phyloP scores from a whole-genome alignment of 2,113 vertebrate genomes.

The Muntiacus muntjak region DNA sequence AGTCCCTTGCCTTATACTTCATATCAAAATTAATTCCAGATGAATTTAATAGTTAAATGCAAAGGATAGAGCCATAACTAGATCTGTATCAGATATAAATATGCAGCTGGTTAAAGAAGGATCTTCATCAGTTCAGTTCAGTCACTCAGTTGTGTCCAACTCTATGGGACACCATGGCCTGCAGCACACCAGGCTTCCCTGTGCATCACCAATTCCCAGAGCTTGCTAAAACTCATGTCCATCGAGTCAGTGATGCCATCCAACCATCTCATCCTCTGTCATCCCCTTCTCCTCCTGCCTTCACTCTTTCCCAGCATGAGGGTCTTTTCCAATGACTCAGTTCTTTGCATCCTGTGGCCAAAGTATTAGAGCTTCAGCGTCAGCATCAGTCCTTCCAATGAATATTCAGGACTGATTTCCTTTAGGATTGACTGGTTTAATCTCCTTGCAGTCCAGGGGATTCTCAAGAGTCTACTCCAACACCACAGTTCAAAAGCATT shows the following conservation, averaged over 20 bases:
- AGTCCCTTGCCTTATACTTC: not conserved
- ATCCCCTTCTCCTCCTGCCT: not conserved
- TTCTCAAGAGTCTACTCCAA: not conserved
- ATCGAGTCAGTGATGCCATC: not conserved
- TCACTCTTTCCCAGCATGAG: not conserved
- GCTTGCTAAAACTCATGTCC: not conserved
- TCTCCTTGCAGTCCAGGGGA: not conserved
- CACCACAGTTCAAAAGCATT: not conserved
- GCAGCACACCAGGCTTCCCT: not conserved
- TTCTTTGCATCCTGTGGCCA: not conserved
- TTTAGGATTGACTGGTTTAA: not conserved
- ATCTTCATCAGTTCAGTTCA: not conserved
- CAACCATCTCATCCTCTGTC: not conserved
- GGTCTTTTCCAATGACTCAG: not conserved
- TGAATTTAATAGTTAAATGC: slow-evolving; percentile 19
- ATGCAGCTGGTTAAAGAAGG: not conserved
- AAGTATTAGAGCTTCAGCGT: not conserved
- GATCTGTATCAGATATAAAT: not conserved
- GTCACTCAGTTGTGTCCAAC: not conserved
- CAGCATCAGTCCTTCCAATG: not conserved
- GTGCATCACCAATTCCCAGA: not conserved
- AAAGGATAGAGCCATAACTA: not conserved
- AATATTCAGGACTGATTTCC: not conserved
- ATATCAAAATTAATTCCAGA: slow-evolving; percentile 4
- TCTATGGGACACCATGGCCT: not conserved